Evolutionary conservation across 2,113 vertebrate genomes (phyloP), one percentile per base, ranked within the genome.

Genomic region (Tachysurus fulvidraco): DNA sequence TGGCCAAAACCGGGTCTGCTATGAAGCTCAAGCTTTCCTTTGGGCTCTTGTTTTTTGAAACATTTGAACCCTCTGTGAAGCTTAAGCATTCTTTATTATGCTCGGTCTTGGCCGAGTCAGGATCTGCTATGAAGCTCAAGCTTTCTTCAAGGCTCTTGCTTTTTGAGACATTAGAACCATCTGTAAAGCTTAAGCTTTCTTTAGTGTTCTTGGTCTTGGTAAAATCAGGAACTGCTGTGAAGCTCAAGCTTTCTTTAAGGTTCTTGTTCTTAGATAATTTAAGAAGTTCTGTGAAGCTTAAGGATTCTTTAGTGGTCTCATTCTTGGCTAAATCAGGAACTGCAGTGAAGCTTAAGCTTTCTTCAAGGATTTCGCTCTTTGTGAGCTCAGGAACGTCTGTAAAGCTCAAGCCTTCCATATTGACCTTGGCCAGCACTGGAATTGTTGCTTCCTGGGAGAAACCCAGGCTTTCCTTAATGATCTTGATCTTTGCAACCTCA

Each of bases 21-120:
- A 5, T 65, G 13, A 52, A 65, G 16, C 41, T 50, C 25, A 83
- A 83, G 25, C 60, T 65, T 62, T 65, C 81, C 13, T n/a, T 28
- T 50, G 13, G 59, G 23, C 2, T 30, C 17, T 13, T 54, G 41
- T 25, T 82, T 64, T 82, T 50, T 52, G 60, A 16, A 12, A n/a
- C 13, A 30, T 41, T 11, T 36, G 21, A 50, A 44, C 23, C 17
- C 1, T 28, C 19, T 28, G 59, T 67, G 14, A 16, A n/a, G 44
- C 60, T 65, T 71, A 59, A 44, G 83, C 81, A 90, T 83, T 91
- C 93, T 88, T 93, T 93, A 46, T 67, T 92, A 84, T 80, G 59
- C 54, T 80, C 30, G 0, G 28, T 59, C 55, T 21, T 80, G n/a
- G 30, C 19, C 3, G 23, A 59, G 19, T 59, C 78, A 60, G 30